Conservation (phyloP, 2,113 vertebrate species). For the Gyps fulvus region DNA sequence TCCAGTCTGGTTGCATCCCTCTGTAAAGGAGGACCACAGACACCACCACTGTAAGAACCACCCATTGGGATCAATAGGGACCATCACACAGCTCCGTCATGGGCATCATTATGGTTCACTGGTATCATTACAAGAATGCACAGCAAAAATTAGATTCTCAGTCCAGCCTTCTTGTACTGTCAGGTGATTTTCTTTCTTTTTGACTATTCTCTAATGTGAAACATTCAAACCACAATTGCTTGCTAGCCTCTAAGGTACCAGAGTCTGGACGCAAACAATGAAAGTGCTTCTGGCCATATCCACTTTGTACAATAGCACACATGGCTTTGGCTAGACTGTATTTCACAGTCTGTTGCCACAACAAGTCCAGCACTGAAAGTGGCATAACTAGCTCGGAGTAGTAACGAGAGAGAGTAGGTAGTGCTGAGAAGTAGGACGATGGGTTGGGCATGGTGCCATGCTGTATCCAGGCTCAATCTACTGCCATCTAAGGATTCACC, state of each 20-base stretch:
- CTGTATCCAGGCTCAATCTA: background rate
- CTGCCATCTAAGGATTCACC: background rate
- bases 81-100: background rate
- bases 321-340: background rate
- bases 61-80: background rate
- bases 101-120: background rate
- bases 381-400: background rate
- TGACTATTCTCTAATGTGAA: background rate
- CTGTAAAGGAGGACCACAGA: background rate
- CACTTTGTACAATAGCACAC: background rate
- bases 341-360: background rate
- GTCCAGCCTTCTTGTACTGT: background rate
- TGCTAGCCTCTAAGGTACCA: background rate
- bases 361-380: background rate
- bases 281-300: background rate
- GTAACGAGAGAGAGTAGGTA: background rate
- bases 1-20: background rate
- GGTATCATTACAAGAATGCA: background rate
- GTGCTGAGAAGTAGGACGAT: background rate
- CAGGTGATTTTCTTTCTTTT: background rate
- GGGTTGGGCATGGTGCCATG: background rate
- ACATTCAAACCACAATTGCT: background rate
- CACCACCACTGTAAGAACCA: background rate
- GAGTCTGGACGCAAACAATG: background rate
- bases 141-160: background rate